These are phyloP conservation scores for Centropus unirufus DNA, from an alignment of 2,113 vertebrate species.

Conservation along the genomic window DNA sequence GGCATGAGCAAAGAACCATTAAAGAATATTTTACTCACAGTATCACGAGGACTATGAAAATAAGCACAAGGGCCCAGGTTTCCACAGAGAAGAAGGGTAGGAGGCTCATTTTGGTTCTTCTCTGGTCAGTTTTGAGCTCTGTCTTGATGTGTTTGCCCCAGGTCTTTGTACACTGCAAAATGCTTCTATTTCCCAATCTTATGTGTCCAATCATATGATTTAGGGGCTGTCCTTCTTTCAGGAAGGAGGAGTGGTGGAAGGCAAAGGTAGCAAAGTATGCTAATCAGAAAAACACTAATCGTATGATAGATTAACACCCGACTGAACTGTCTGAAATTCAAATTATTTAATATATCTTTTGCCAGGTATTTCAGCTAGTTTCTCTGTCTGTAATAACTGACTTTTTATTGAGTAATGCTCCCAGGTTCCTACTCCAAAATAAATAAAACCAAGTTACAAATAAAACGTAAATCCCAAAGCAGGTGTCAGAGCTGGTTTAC, in stretches of 20 bases:
- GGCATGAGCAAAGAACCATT: not conserved
- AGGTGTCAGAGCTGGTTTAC: constrained; percentile 35
- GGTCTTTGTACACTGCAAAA: not conserved
- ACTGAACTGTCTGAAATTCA: not conserved
- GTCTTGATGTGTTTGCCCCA: not conserved
- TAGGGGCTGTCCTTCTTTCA: not conserved
- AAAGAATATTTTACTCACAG: constrained; percentile 26
- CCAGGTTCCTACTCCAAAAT: constrained; percentile 13
- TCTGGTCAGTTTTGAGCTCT: not conserved
- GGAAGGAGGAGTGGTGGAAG: not conserved
- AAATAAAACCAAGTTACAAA: constrained; percentile 31
- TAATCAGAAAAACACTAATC: not conserved
- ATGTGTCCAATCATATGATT: not conserved
- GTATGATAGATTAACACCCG: not conserved
- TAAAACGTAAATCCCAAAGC: constrained; percentile 56
- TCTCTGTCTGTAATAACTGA: not conserved
- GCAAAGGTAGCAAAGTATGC: not conserved
- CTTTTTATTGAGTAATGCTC: not conserved
- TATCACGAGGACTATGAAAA: not conserved
- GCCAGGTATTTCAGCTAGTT: not conserved
- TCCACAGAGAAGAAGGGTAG: constrained; percentile 20
- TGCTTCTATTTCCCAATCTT: no score
- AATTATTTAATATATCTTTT: not conserved
- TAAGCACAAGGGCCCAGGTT: constrained; percentile 48
- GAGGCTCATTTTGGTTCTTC: constrained; percentile 35